Base-by-base conservation (phyloP, 2,797 vertebrate species). In the Salarias fasciatus region DNA sequence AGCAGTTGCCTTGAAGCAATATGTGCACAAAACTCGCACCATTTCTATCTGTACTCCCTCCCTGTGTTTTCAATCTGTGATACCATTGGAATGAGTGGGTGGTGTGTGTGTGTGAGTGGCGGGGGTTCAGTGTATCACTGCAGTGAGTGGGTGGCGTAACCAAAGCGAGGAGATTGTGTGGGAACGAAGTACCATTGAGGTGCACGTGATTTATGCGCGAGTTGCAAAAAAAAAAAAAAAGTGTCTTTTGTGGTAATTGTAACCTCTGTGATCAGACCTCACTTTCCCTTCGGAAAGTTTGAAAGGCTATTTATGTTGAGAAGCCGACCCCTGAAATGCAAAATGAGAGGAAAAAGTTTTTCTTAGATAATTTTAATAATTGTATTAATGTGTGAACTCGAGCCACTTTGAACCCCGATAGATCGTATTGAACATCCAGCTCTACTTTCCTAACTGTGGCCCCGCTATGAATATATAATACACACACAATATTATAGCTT, bases 151-250 rank as follows among this genome's bases (percentile, higher is more conserved):
- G 89, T 40, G 77, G 87, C 86, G 78, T 74, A 79, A 86, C 84
- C 82, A 87, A 86, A 86, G 82, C 82, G 82, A 84, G 85, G 84
- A 88, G 82, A 72, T 78, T 80, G 83, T 12, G 86, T 90, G 82
- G 90, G 85, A 89, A 79, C 84, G 63, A 85, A 90, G 85, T 73
- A 86, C 83, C 72, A 86, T 88, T 89, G 76, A 86, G 73, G 79
- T 88, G 80, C 77, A 63, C 63, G 62, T 82, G 76, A 65, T 80
- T 62, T 80, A 53, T 68, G 60, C 65, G 58, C 58, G 57, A 64
- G 68, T 52, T 55, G 35, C 65, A 56, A 48, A 61, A n/a, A n/a
- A n/a, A n/a, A n/a, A n/a, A n/a, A n/a, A n/a, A n/a, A 64, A 46
- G 51, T 61, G 31, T 69, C 52, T 75, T n/a, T 72, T 59, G 45